Evolutionary conservation across 2,113 vertebrate genomes (phyloP).

Genomic region (Speoplatyrhinus poulsoni): DNA sequence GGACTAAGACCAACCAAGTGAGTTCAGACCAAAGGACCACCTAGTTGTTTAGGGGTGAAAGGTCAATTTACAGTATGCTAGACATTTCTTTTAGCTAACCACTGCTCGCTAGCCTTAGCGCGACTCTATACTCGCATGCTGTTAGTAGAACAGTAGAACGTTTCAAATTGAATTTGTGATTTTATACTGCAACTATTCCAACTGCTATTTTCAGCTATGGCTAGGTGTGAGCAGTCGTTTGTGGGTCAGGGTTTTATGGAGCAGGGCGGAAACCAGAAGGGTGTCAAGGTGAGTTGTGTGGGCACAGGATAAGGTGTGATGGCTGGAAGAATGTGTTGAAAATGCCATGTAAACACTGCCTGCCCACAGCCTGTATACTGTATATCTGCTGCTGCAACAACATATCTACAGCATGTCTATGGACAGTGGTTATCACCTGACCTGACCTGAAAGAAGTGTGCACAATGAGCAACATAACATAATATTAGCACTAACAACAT

Average conservation of each 20-base stretch:
- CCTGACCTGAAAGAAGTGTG: too few species aligned
- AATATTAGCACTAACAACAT: too few species aligned
- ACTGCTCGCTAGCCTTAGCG: too few species aligned
- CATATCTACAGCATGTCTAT: neutral
- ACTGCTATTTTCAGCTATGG: neutral
- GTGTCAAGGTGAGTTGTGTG: slow-evolving; percentile 37
- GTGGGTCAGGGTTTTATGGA: slow-evolving; percentile 27
- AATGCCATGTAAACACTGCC: slow-evolving; percentile 17
- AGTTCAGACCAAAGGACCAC: slow-evolving; percentile 68
- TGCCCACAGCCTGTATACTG: neutral
- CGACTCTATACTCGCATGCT: too few species aligned
- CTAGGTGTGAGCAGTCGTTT: slow-evolving; percentile 6
- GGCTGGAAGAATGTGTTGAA: slow-evolving; percentile 19
- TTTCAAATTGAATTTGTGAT: too few species aligned
- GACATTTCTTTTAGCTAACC: too few species aligned
- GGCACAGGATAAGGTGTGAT: slow-evolving; percentile 35
- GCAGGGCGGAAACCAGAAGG: slow-evolving; percentile 26
- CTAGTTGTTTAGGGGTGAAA: too few species aligned
- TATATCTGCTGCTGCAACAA: neutral
- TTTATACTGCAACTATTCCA: too few species aligned
- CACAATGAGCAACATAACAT: too few species aligned
- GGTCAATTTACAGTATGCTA: too few species aligned
- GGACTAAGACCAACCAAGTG: slow-evolving; percentile 96
- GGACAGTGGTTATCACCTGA: too few species aligned
- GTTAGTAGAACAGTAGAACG: too few species aligned